Base-by-base conservation (phyloP, 2,113 vertebrate species). In the Phoenicopterus ruber region DNA sequence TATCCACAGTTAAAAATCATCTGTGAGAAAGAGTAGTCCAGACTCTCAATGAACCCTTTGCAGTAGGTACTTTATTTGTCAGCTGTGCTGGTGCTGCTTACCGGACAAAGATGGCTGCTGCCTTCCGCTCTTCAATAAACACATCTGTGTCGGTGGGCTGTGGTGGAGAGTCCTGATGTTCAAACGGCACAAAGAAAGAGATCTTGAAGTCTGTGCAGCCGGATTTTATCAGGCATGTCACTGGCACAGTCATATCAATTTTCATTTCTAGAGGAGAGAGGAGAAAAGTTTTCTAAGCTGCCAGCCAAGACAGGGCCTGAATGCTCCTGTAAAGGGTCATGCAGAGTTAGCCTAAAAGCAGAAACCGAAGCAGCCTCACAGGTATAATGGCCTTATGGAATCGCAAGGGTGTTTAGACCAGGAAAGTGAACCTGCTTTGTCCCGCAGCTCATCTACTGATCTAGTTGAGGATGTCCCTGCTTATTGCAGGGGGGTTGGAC, bases 171-270 rank as follows among this genome's bases (percentile, higher is more conserved):
- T 90, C 97, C 86, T 99, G 99, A 34, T 98, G 97, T 83, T 98
- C 97, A 67, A 98, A 97, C 1, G 98, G 99, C 88, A 99, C 62
- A 90, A 96, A 99, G 97, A 99, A 99, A 24, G 98, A 99, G 5
- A 98, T 62, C 5, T 98, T 99, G 94, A 98, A 98, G 44, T 97
- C 96, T 78, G 98, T 93, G 2, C 95, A 98, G 34, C 98, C 98
- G 1, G 98, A 96, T 21, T 98, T 97, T 74, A 99, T 94, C 32
- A 96, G 95, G 79, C 98, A 98, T 1, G 98, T 98, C 93, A 99
- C 98, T 0, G 98, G 99, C 15, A 98, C 98, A 1, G 99, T 99
- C 99, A 99, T 98, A 38, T 98, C 98, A 71, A 99, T 98, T 71
- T 98, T 98, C 11, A 78, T 90, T 94, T 98, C 99, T 99, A 89